Evolutionary conservation across 2,797 vertebrate genomes (phyloP).

Genomic region (Echiichthys vipera): DNA sequence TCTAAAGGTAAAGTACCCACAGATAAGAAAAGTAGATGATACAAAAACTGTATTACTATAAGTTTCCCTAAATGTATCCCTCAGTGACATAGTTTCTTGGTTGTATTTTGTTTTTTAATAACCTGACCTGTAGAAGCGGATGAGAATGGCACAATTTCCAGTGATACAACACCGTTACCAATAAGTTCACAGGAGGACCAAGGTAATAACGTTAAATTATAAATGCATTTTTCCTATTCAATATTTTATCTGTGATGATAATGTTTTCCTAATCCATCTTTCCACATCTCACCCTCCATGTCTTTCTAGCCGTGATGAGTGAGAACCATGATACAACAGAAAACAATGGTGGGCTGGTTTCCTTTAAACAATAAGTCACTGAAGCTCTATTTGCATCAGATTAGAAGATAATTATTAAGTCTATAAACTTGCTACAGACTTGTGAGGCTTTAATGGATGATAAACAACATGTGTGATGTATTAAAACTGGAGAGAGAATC

Average conservation of each 20-base stretch:
- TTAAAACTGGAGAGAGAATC: background rate
- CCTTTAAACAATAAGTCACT: conserved; percentile 68
- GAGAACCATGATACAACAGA: conserved; percentile 34
- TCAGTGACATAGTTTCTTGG: background rate
- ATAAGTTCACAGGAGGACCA: conserved; percentile 54
- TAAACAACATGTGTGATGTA: background rate
- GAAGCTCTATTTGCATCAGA: background rate
- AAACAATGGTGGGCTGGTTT: conserved; percentile 63
- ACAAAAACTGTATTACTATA: background rate
- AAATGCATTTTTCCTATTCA: background rate
- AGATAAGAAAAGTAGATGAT: background rate
- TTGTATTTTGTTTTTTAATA: background rate
- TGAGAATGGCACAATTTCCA: conserved; percentile 41
- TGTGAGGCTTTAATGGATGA: background rate
- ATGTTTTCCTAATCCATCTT: conserved; percentile 9
- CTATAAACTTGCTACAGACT: no score
- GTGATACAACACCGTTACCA: conserved; percentile 62
- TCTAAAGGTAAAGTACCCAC: conserved; percentile 57
- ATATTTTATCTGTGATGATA: background rate
- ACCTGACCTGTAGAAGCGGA: conserved; percentile 49
- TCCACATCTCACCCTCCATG: background rate
- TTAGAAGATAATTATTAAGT: background rate
- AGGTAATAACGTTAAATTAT: conserved; percentile 50
- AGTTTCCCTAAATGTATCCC: no score
- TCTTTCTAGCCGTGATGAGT: conserved; percentile 51